Percentiles rank a stretch among this genome's conserved stretches.
phyloP scores from a whole-genome alignment of 2,888 invertebrate species.

The Oxyscelio sp. region DNA sequence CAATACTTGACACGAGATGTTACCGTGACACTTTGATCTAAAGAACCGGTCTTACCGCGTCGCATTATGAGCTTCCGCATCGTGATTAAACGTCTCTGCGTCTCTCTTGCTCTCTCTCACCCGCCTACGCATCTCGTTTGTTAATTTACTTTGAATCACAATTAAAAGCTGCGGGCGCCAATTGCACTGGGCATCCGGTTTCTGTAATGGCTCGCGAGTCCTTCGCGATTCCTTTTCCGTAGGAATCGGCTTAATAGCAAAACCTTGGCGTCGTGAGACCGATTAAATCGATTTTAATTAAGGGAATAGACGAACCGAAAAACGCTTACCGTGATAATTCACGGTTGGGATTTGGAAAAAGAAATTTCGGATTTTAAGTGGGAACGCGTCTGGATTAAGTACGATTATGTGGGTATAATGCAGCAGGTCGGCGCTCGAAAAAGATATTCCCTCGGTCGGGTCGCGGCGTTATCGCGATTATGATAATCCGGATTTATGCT shows the following conservation, averaged over 20 bases:
- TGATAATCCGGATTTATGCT: conserved; percentile 84
- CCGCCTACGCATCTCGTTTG: conserved; percentile 78
- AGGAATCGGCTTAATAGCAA: conserved; percentile 58
- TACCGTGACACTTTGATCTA: conserved; percentile 72
- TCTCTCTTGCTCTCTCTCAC: conserved; percentile 16
- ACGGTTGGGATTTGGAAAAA: conserved; percentile 9
- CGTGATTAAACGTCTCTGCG: conserved; percentile 66
- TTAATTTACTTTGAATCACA: conserved; percentile 82
- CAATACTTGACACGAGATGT: conserved; percentile 66
- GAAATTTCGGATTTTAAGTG: conserved; percentile 19
- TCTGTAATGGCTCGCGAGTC: conserved; percentile 75
- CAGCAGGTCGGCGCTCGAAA: conserved; percentile 76
- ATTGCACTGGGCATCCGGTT: conserved; percentile 71
- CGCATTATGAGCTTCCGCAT: conserved; percentile 76
- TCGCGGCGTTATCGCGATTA: conserved; percentile 84
- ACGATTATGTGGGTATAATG: conserved; percentile 41
- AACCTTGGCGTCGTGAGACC: conserved; percentile 50
- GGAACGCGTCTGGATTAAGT: conserved; percentile 35
- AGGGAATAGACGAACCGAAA: conserved; percentile 44
- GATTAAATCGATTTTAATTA: conserved; percentile 71
- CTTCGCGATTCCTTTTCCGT: conserved; percentile 68
- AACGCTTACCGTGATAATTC: not conserved
- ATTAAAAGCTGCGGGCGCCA: conserved; percentile 71
- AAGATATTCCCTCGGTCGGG: conserved; percentile 79
- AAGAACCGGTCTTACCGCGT: conserved; percentile 76